Conservation (phyloP, 2,113 vertebrate genomes). For the Balaenoptera acutorostrata region DNA sequence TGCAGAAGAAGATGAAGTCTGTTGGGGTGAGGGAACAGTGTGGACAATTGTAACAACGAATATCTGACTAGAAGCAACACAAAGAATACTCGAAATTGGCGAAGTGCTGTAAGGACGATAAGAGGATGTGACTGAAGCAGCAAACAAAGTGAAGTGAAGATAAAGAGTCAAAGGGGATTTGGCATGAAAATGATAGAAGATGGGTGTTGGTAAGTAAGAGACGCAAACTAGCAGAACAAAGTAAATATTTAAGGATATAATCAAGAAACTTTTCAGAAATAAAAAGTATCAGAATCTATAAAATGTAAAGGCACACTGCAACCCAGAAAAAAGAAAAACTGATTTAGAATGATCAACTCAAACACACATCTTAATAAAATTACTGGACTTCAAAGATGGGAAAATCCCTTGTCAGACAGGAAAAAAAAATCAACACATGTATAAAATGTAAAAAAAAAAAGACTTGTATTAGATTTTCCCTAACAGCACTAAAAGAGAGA, state of each 20-base stretch:
- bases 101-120: background rate
- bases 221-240: background rate
- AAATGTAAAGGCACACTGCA: background rate
- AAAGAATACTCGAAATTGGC: background rate
- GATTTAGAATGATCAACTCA: background rate
- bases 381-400: background rate
- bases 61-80: background rate
- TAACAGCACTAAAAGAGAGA: background rate
- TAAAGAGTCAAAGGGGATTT: background rate
- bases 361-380: background rate
- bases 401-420: background rate
- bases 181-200: background rate
- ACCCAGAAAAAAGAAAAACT: background rate
- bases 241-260: background rate
- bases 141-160: background rate
- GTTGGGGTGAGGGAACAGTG: background rate
- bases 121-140: background rate
- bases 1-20: background rate
- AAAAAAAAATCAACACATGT: background rate
- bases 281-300: background rate
- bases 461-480: background rate
- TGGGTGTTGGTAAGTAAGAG: background rate
- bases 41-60: background rate
- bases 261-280: background rate
- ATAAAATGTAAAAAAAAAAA: background rate